A percentile compares a stretch with the other conserved stretches of the same genome.
phyloP scores from a whole-genome alignment of 30 jellyfish, hydroid and myxozoan genomes.

The Haliclystus octoradiatus region DNA sequence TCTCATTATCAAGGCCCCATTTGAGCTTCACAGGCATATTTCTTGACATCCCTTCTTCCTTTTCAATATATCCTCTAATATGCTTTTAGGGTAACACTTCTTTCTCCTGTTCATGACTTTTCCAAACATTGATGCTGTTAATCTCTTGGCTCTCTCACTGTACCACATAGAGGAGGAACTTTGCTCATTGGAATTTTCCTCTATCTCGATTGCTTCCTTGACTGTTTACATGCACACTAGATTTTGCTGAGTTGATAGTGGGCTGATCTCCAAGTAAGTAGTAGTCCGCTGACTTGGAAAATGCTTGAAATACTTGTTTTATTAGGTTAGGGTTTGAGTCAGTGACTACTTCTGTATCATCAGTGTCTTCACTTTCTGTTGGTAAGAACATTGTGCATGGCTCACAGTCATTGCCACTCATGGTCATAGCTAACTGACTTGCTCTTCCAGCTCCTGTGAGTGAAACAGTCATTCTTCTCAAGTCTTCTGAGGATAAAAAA shows the following conservation, averaged over 20 bases:
- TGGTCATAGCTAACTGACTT: constrained; percentile 4
- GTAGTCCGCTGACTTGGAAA: too few species aligned
- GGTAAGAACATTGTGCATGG: constrained; percentile 24
- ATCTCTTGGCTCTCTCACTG: constrained; percentile 23
- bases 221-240: constrained; percentile 5
- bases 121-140: constrained; percentile 42
- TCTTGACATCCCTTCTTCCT: neutral
- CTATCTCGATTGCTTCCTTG: constrained; percentile 6
- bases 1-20: constrained; percentile 40
- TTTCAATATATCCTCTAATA: constrained; percentile 9
- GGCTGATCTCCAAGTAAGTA: neutral
- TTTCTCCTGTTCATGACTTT: constrained; percentile 25
- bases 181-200: neutral
- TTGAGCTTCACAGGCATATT: constrained; percentile 13
- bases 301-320: constrained; percentile 3
- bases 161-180: neutral
- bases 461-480: too few species aligned
- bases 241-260: constrained; percentile 6
- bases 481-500: too few species aligned
- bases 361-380: constrained; percentile 3
- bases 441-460: too few species aligned
- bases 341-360: neutral
- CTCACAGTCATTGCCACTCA: constrained; percentile 29
- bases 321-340: neutral
- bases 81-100: constrained; percentile 22